These are phyloP conservation scores for Apamea sordens DNA, from an alignment of 2,888 invertebrate species.

Conservation along the genomic window DNA sequence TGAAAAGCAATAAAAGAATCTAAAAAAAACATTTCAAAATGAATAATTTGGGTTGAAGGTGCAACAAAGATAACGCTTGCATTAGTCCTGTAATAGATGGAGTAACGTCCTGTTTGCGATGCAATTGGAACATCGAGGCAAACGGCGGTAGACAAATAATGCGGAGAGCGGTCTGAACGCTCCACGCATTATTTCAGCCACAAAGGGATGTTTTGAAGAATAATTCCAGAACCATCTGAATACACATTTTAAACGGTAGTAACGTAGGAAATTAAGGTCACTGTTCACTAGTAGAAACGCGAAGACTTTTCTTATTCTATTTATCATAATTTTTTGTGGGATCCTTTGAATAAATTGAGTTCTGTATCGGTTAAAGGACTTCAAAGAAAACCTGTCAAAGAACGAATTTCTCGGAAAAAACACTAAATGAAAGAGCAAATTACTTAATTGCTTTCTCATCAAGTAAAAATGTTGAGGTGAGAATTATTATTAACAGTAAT, in stretches of 20 bases:
- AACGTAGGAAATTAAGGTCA: neutral
- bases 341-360: neutral
- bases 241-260: neutral
- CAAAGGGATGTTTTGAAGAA: neutral
- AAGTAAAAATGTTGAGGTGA: neutral
- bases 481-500: neutral
- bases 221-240: neutral
- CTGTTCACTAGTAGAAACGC: neutral
- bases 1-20: no score
- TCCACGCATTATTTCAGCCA: neutral
- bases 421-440: slow-evolving; percentile 17
- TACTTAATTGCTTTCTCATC: slow-evolving; percentile 5
- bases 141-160: slow-evolving; percentile 32
- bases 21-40: no score
- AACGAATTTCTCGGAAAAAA: slow-evolving; percentile 7
- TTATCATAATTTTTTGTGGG: neutral
- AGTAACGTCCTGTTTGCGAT: slow-evolving; percentile 75
- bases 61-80: slow-evolving; percentile 76
- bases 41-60: slow-evolving; percentile 67
- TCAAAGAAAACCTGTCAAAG: neutral
- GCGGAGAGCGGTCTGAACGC: slow-evolving; percentile 1
- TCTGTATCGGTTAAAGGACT: neutral
- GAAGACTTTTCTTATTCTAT: neutral
- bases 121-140: slow-evolving; percentile 70
- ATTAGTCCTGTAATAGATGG: slow-evolving; percentile 77